Percentiles rank a stretch among this genome's conserved stretches.
Evolutionary conservation across 2,888 invertebrate genomes (phyloP).

Genomic region (Tetranychus truncatus): DNA sequence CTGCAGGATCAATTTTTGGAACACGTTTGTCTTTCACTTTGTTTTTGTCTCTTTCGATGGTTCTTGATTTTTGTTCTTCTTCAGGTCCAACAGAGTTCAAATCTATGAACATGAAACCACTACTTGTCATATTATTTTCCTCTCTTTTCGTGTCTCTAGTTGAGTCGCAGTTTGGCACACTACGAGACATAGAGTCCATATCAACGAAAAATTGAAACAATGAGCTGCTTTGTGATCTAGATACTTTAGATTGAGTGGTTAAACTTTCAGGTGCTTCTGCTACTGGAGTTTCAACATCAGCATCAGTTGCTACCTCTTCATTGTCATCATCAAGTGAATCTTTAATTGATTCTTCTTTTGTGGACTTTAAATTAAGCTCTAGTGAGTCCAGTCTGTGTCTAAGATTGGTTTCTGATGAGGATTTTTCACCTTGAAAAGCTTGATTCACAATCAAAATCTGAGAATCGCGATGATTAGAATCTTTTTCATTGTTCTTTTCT

Average conservation of each 20-base stretch:
- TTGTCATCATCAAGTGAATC: constrained; percentile 16
- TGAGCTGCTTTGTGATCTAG: neutral
- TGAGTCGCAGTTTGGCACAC: neutral
- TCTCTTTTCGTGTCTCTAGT: neutral
- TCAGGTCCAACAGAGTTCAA: constrained; percentile 15
- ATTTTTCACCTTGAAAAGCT: neutral
- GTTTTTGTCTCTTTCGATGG: constrained; percentile 19
- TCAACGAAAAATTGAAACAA: constrained; percentile 17
- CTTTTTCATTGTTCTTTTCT: neutral
- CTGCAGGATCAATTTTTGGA: neutral
- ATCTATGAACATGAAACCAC: constrained; percentile 25
- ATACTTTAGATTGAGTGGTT: neutral
- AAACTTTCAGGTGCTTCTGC: constrained; percentile 1
- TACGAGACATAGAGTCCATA: constrained; percentile 20
- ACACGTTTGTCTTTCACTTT: constrained; percentile 13
- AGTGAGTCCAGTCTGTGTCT: constrained; percentile 4
- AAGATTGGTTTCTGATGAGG: neutral
- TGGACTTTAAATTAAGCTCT: neutral
- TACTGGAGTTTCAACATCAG: neutral
- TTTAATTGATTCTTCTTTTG: constrained; percentile 20
- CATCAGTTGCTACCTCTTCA: constrained; percentile 10
- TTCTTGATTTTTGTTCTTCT: neutral
- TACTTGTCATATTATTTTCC: constrained; percentile 15
- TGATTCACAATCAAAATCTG: neutral
- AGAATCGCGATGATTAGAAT: neutral